Percentiles rank a stretch among this genome's conserved stretches.
These are phyloP conservation scores for Synanthedon formicaeformis DNA, from an alignment of 2,888 invertebrate genomes.

Conservation along the genomic window DNA sequence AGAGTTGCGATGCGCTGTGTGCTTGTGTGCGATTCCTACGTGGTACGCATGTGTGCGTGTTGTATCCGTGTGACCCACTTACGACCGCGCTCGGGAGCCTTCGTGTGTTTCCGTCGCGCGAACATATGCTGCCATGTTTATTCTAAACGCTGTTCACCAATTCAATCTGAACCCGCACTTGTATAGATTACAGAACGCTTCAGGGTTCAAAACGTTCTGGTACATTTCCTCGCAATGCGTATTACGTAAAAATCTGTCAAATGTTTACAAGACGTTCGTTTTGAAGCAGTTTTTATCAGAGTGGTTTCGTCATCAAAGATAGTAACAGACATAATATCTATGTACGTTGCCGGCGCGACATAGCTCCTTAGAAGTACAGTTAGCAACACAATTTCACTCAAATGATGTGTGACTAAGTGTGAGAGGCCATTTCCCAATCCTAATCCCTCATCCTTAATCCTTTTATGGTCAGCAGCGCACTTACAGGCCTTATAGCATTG, in stretches of 20 bases:
- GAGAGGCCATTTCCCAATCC: too few relatives aligned
- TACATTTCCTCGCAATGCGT: conserved; percentile 8
- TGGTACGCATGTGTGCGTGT: conserved; percentile 31
- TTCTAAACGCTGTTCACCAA: conserved; percentile 23
- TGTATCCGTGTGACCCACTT: conserved; percentile 65
- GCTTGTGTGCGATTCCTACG: conserved; percentile 17
- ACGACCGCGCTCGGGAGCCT: conserved; percentile 49
- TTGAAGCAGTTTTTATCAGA: conserved; percentile 20
- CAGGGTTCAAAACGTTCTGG: background rate
- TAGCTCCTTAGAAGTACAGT: too few relatives aligned
- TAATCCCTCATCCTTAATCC: too few relatives aligned
- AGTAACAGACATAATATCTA: too few relatives aligned
- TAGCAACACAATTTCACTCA: too few relatives aligned
- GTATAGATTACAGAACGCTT: background rate
- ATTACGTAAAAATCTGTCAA: conserved; percentile 35
- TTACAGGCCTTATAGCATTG: too few relatives aligned
- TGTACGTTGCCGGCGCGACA: too few relatives aligned
- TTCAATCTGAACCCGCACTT: conserved; percentile 25
- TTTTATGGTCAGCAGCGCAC: too few relatives aligned
- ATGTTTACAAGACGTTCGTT: conserved; percentile 27
- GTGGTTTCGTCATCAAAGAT: conserved; percentile 18
- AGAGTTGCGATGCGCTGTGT: conserved; percentile 25
- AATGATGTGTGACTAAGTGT: too few relatives aligned
- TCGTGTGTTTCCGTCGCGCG: conserved; percentile 50
- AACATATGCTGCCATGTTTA: conserved; percentile 45